These are phyloP conservation scores for Adrianichthys oophorus DNA, from an alignment of 2,797 vertebrate species.

Conservation along the genomic window DNA sequence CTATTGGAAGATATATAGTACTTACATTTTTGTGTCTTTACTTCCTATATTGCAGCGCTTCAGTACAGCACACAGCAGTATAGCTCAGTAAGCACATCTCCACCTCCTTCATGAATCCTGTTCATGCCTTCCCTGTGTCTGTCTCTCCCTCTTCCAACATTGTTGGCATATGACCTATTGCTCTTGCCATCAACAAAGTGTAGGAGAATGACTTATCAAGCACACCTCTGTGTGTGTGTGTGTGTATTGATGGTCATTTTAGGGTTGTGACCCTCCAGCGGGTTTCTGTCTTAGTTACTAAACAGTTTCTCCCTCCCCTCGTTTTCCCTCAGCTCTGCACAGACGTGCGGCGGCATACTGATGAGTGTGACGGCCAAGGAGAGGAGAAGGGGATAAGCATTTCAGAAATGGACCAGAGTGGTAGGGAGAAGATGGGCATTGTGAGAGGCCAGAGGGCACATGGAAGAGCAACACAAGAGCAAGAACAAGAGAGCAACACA, in stretches of 20 bases:
- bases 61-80: conserved; percentile 36
- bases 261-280: conserved; percentile 64
- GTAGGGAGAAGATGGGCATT: neutral
- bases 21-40: too few relatives aligned
- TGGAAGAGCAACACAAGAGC: conserved; percentile 29
- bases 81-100: conserved; percentile 32
- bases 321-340: conserved; percentile 49
- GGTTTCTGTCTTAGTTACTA: conserved; percentile 67
- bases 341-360: conserved; percentile 67
- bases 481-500: conserved; percentile 44
- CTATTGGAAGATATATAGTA: too few relatives aligned
- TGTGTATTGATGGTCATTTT: conserved; percentile 49
- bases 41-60: neutral
- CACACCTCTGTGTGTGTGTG: conserved; percentile 34
- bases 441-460: conserved; percentile 33
- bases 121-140: conserved; percentile 11
- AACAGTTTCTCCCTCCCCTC: conserved; percentile 49
- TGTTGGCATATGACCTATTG: conserved; percentile 60
- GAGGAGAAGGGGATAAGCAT: conserved; percentile 9
- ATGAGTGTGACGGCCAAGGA: conserved; percentile 57
- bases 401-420: conserved; percentile 21
- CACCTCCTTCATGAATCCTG: conserved; percentile 35
- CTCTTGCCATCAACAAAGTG: conserved; percentile 61
- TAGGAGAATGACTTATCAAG: conserved; percentile 59
- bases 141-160: conserved; percentile 20